phyloP scores from a whole-genome alignment of 2,888 invertebrate species.

The Fragum whitleyi region DNA sequence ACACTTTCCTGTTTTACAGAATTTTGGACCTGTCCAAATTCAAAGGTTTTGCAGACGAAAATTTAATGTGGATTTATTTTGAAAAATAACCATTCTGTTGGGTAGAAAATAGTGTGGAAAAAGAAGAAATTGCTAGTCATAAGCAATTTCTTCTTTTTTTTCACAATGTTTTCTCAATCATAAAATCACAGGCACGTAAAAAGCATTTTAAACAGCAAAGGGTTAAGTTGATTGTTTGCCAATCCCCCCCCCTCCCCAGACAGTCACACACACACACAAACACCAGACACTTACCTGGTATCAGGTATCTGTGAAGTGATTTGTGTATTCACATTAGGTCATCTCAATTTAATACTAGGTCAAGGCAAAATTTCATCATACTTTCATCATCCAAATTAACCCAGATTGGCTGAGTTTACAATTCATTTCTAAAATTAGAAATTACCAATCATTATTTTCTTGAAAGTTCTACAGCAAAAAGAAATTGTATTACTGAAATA shows the following conservation, averaged over 20 bases:
- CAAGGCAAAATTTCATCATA: constrained; percentile 13
- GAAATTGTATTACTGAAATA: neutral
- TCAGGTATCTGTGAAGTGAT: neutral
- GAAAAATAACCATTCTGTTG: too few relatives aligned
- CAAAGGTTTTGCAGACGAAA: neutral
- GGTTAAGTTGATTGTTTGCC: too few relatives aligned
- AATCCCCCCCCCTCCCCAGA: too few relatives aligned
- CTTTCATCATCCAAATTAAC: constrained; percentile 30
- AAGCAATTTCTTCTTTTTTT: neutral
- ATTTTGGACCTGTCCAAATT: neutral
- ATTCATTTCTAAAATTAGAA: constrained; percentile 51
- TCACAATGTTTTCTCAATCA: neutral
- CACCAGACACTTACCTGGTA: too few relatives aligned
- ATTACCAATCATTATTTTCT: constrained; percentile 53
- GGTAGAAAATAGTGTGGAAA: neutral
- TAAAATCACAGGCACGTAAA: too few relatives aligned
- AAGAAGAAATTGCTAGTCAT: neutral
- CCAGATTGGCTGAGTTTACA: constrained; percentile 6
- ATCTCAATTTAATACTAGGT: neutral
- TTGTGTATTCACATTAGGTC: neutral
- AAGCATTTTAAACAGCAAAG: too few relatives aligned
- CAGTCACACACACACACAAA: too few relatives aligned
- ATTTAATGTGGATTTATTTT: too few relatives aligned
- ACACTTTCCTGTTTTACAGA: neutral
- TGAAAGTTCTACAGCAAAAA: constrained; percentile 32